Base-by-base conservation (phyloP, 1,140 invertebrate genomes). In the Diorhabda sublineata region DNA sequence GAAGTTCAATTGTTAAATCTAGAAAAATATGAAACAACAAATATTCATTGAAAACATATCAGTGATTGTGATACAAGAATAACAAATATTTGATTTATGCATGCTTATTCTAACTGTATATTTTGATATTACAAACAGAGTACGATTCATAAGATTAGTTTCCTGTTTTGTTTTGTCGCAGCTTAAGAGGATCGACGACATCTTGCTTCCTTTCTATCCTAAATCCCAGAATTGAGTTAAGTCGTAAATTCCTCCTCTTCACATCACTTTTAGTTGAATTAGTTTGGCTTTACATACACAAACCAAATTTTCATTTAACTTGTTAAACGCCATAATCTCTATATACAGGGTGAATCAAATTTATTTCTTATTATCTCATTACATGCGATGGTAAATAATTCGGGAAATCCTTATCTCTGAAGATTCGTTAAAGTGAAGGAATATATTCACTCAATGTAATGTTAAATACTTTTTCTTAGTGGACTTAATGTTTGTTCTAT, bases 91-190 rank as follows among this genome's bases (percentile, higher is more conserved):
- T 8, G n/a, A 52, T 6, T 4, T 52, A n/a, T 52, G 47, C 47
- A 52, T 52, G 47, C n/a, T 52, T 52, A 52, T 52, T 8, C n/a
- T 4, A n/a, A 2, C 47, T 52, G n/a, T 52, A 52, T 52, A 26
- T 52, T 52, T 52, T 52, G n/a, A 4, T 52, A 52, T 26, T 26
- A 52, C 47, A 8, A 52, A 52, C n/a, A 52, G 2, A n/a, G n/a
- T 52, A 52, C 6, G 47, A 41, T 41, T 41, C 59, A 61, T 8
- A 42, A 60, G 70, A 80, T 82, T 76, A 78, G 78, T 71, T 87
- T 86, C 80, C 81, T 79, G 77, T 80, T 78, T 76, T 75, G 70
- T 79, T 76, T 80, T 78, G 74, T 75, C 71, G 67, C 75, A 80
- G 79, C 77, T 75, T 80, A 79, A 79, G 79, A 79, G 77, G 79